Percentiles rank a stretch among this genome's conserved stretches.
Conservation (phyloP, 2,888 invertebrate genomes). For the Apamea crenata region DNA sequence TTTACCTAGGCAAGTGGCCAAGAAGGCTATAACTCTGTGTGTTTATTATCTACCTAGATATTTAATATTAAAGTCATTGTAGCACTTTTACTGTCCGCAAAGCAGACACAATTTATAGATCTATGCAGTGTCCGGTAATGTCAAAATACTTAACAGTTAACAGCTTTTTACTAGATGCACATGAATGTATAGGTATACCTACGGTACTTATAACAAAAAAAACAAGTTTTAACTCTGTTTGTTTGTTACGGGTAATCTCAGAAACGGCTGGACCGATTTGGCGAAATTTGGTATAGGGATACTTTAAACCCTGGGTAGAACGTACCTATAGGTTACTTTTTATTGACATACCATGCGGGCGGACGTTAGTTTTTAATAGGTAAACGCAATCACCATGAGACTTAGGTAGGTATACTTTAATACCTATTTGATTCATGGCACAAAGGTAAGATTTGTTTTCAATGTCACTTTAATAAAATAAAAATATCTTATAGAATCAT, state of each 20-base stretch:
- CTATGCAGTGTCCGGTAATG: too few relatives aligned
- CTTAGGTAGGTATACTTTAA: not conserved
- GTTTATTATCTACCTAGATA: not conserved
- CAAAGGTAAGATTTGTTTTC: not conserved
- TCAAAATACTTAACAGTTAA: too few relatives aligned
- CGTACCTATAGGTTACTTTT: not conserved
- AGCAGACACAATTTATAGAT: constrained; percentile 11
- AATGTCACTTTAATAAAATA: not conserved
- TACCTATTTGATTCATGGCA: constrained; percentile 1
- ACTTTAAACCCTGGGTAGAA: too few relatives aligned
- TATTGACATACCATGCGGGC: not conserved
- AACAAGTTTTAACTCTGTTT: too few relatives aligned
- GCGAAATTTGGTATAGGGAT: too few relatives aligned
- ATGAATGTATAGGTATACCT: too few relatives aligned
- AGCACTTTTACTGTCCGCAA: constrained; percentile 16
- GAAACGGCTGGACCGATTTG: too few relatives aligned
- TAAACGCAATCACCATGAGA: constrained; percentile 7
- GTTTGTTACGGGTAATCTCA: too few relatives aligned
- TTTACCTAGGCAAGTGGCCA: not conserved
- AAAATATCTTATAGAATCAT: not conserved
- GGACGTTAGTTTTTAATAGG: not conserved
- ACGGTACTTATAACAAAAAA: too few relatives aligned
- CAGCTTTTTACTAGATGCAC: too few relatives aligned
- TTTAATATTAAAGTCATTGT: not conserved
- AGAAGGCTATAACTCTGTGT: not conserved